Conservation (phyloP, 2,888 invertebrate genomes). For the Oxystoma pomonae region DNA sequence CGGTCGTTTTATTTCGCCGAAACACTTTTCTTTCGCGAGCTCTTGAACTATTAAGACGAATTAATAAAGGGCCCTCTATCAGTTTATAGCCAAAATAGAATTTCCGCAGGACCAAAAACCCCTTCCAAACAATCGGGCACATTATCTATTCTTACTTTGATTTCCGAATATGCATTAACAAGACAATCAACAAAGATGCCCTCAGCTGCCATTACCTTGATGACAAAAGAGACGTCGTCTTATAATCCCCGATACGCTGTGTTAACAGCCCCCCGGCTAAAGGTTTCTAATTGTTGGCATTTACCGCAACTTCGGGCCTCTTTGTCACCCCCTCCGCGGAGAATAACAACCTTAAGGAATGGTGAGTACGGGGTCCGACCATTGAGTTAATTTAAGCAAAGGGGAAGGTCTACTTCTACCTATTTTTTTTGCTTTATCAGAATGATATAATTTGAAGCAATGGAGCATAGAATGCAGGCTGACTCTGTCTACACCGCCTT, state of each 20-base stretch:
- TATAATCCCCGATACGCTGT: not conserved
- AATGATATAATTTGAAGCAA: too few species aligned
- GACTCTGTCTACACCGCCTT: too few species aligned
- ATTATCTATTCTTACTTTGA: constrained; percentile 48
- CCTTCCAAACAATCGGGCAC: constrained; percentile 22
- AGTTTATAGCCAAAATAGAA: too few species aligned
- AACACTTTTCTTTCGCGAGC: too few species aligned
- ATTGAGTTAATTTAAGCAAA: too few species aligned
- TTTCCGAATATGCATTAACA: constrained; percentile 47
- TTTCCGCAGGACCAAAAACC: not conserved
- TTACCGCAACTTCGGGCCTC: constrained; percentile 34
- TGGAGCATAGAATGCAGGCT: too few species aligned
- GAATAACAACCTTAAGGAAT: constrained; percentile 13
- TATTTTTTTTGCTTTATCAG: too few species aligned
- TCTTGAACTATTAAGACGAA: too few species aligned
- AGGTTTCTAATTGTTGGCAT: constrained; percentile 46
- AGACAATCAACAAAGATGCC: constrained; percentile 40
- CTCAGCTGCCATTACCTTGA: constrained; percentile 47
- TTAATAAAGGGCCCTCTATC: too few species aligned
- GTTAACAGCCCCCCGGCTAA: constrained; percentile 32
- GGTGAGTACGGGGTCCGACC: too few species aligned
- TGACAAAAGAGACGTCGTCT: constrained; percentile 23
- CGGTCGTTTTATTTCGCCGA: too few species aligned
- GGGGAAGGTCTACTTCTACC: too few species aligned
- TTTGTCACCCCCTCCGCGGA: constrained; percentile 17